These are phyloP conservation scores for Ochlodes sylvanus DNA, from an alignment of 2,888 invertebrate genomes.

Conservation along the genomic window DNA sequence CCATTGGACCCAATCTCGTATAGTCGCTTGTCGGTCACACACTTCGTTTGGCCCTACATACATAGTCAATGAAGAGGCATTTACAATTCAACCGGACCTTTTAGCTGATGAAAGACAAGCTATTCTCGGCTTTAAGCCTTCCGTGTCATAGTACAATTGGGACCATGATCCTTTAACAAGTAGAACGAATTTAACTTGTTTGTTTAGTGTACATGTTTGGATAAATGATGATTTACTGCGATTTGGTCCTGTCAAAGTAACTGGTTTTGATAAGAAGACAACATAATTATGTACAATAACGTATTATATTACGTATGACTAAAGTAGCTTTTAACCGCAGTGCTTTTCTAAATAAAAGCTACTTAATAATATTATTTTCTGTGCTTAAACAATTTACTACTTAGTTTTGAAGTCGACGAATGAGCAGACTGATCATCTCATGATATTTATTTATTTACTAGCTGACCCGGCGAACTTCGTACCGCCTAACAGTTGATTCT, in stretches of 20 bases:
- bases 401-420: no score
- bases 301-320: no score
- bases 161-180: slow-evolving; percentile 28
- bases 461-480: no score
- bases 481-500: no score
- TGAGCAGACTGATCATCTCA: no score
- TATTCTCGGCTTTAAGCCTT: slow-evolving; percentile 48
- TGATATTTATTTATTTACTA: no score
- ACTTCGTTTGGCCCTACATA: slow-evolving; percentile 50
- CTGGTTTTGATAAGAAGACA: not conserved
- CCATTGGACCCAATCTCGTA: slow-evolving; percentile 29
- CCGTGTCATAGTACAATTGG: slow-evolving; percentile 37
- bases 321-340: no score
- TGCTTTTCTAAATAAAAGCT: no score
- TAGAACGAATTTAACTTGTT: not conserved
- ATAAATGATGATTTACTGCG: slow-evolving; percentile 17
- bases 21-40: slow-evolving; percentile 23
- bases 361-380: no score
- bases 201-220: slow-evolving; percentile 19
- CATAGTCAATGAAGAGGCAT: slow-evolving; percentile 69
- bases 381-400: no score
- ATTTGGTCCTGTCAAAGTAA: not conserved
- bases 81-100: slow-evolving; percentile 57
- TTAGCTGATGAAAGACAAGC: slow-evolving; percentile 63
- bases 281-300: no score